Evolutionary conservation across 30 jellyfish, hydroid and myxozoan species (phyloP).

Genomic region (Catostylus mosaicus): DNA sequence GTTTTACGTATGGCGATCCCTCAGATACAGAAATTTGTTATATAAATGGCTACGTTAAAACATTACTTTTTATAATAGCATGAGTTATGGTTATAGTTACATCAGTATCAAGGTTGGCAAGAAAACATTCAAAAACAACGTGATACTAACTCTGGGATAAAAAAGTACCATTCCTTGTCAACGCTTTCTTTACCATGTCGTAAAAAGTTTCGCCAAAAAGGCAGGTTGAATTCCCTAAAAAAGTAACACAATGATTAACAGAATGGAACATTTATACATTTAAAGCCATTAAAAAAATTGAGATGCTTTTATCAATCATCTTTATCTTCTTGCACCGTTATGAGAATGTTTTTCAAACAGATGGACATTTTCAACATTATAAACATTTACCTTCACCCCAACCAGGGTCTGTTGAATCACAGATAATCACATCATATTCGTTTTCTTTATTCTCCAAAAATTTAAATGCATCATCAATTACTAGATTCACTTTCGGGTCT

Average conservation of each 20-base stretch:
- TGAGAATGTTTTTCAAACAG: too few relatives aligned
- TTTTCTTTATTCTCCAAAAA: conserved; percentile 1
- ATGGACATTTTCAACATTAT: too few relatives aligned
- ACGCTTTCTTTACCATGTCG: conserved; percentile 25
- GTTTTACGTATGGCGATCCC: too few relatives aligned
- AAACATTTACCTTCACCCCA: conserved; percentile 1
- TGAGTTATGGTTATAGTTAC: too few relatives aligned
- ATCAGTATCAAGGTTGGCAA: too few relatives aligned
- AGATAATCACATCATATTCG: conserved; percentile 44
- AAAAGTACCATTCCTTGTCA: conserved; percentile 12
- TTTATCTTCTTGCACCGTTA: too few relatives aligned
- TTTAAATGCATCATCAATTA: conserved; percentile 48
- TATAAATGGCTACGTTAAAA: too few relatives aligned
- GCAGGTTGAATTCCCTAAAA: conserved; percentile 14
- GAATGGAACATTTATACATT: too few relatives aligned
- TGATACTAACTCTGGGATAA: conserved; percentile 35
- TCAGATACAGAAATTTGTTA: too few relatives aligned
- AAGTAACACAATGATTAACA: not conserved
- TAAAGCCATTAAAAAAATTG: too few relatives aligned
- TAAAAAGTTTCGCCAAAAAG: conserved; percentile 17
- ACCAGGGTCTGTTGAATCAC: conserved; percentile 49
- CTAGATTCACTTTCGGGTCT: conserved; percentile 40
- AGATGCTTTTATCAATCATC: too few relatives aligned
- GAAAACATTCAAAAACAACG: not conserved
- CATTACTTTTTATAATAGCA: too few relatives aligned